phyloP scores from a whole-genome alignment of 2,888 invertebrate species.

The Gibbula magus region DNA sequence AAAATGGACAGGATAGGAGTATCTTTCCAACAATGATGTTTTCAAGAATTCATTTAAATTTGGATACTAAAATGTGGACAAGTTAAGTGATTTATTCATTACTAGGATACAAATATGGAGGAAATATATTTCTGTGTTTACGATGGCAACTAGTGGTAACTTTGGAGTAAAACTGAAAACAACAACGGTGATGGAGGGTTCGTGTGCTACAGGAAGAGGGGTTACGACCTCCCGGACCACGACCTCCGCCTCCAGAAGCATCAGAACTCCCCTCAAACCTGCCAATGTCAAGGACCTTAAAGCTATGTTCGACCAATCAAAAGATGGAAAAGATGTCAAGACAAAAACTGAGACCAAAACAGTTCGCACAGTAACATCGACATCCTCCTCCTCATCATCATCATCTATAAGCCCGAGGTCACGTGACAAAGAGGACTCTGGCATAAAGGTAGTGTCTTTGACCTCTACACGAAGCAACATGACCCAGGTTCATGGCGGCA shows the following conservation, averaged over 20 bases:
- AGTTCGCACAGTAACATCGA: background rate
- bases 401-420: background rate
- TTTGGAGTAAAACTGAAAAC: constrained; percentile 27
- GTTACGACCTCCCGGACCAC: constrained; percentile 22
- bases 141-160: background rate
- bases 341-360: constrained; percentile 7
- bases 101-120: too few species aligned
- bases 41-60: background rate
- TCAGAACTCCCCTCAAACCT: constrained; percentile 47
- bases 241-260: constrained; percentile 26
- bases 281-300: constrained; percentile 54
- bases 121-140: too few species aligned
- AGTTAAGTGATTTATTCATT: background rate
- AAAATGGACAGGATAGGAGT: too few species aligned
- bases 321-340: constrained; percentile 14
- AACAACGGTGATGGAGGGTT: constrained; percentile 8
- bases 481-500: background rate
- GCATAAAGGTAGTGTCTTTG: constrained; percentile 17
- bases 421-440: constrained; percentile 22
- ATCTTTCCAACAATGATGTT: too few species aligned
- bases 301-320: constrained; percentile 50
- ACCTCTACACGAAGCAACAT: background rate
- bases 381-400: background rate
- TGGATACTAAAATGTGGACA: background rate
- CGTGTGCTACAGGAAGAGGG: background rate